Percentiles rank a stretch among this genome's conserved stretches.
phyloP scores from a whole-genome alignment of 2,888 invertebrate genomes.

The Eupithecia centaureata region DNA sequence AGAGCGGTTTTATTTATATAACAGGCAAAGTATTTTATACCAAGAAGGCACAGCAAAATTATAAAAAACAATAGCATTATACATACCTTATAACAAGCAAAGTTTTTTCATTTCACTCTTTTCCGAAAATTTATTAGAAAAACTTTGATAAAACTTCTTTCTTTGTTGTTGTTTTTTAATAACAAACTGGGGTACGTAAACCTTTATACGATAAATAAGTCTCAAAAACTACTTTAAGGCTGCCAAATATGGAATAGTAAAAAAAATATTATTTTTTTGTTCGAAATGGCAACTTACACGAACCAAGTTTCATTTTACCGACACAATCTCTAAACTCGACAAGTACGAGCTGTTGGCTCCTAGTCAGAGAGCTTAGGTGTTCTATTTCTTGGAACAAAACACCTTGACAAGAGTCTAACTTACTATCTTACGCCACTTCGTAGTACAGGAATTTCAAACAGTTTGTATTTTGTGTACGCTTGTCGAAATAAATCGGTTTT shows the following conservation, averaged over 20 bases:
- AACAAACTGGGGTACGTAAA: background rate
- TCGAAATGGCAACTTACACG: background rate
- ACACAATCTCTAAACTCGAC: background rate
- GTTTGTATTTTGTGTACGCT: no score
- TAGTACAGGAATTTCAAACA: background rate
- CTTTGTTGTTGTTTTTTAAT: background rate
- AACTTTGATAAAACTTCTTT: constrained; percentile 22
- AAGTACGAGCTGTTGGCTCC: background rate
- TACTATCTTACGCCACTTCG: background rate
- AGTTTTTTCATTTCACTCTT: constrained; percentile 41
- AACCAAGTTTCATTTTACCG: background rate
- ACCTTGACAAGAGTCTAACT: background rate
- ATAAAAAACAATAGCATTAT: constrained; percentile 16
- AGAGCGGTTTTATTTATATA: background rate
- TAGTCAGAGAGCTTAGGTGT: background rate
- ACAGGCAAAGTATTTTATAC: background rate
- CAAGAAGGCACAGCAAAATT: background rate
- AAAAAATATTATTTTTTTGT: background rate
- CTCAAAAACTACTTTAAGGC: background rate
- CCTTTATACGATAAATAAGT: background rate
- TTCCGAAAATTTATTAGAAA: constrained; percentile 30
- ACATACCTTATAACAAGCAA: constrained; percentile 30
- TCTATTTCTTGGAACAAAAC: background rate
- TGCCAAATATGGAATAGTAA: background rate
- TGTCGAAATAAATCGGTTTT: no score